Conservation (phyloP, 2,888 invertebrate species). For the Bombylius major region DNA sequence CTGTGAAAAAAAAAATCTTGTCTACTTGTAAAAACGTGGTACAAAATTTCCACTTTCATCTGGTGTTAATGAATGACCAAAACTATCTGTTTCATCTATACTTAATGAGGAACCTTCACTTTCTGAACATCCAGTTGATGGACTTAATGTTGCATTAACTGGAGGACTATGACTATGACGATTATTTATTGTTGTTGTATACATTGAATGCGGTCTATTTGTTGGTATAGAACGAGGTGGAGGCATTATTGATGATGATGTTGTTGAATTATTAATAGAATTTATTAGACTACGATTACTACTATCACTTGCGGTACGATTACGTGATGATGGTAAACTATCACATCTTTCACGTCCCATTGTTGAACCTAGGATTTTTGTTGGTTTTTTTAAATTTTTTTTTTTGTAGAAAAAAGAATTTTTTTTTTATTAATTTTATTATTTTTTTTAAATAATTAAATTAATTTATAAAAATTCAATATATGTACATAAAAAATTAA, state of each 20-base stretch:
- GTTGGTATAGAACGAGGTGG: conserved; percentile 35
- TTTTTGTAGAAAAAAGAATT: neutral
- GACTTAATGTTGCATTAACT: conserved; percentile 43
- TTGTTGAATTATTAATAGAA: conserved; percentile 12
- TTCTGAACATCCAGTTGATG: conserved; percentile 51
- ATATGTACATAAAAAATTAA: too few relatives aligned
- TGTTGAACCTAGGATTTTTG: conserved; percentile 20
- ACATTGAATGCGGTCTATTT: conserved; percentile 36
- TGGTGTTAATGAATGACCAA: conserved; percentile 43
- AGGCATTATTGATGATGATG: conserved; percentile 22
- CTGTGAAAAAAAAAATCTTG: neutral
- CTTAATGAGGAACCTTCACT: conserved; percentile 56
- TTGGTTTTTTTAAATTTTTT: too few relatives aligned
- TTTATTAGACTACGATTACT: conserved; percentile 27
- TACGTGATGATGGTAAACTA: conserved; percentile 61
- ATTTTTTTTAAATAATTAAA: too few relatives aligned
- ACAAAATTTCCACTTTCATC: conserved; percentile 40
- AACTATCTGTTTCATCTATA: conserved; percentile 47
- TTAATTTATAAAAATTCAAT: too few relatives aligned
- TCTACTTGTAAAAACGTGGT: conserved; percentile 27
- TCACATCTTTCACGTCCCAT: conserved; percentile 61
- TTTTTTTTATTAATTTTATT: too few relatives aligned
- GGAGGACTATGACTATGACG: conserved; percentile 35
- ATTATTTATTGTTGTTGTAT: conserved; percentile 27
- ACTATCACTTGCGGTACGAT: conserved; percentile 52